Percentiles rank a stretch among this genome's conserved stretches.
Evolutionary conservation across 2,113 vertebrate species (phyloP).

Genomic region (Peucedramus taeniatus): DNA sequence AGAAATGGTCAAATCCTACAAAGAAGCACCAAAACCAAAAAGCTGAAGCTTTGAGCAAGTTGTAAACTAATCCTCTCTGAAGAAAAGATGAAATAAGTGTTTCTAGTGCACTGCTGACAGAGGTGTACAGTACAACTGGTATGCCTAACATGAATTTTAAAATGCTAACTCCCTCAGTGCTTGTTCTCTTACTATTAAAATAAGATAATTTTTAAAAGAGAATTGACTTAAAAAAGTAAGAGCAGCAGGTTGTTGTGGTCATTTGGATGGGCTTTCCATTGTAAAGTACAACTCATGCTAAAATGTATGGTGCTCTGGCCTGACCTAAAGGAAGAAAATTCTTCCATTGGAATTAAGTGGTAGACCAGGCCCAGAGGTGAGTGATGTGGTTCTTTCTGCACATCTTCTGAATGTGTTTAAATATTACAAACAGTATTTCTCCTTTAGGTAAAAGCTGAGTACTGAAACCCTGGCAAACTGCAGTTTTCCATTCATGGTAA

Average conservation of each 20-base stretch:
- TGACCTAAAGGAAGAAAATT: not conserved
- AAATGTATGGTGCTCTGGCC: not conserved
- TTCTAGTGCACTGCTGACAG: not conserved
- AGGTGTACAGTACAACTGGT: too few species aligned
- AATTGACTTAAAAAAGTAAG: not conserved
- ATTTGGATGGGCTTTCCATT: rapidly evolving
- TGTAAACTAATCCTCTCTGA: not conserved
- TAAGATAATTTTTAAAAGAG: not conserved
- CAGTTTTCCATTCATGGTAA: not conserved
- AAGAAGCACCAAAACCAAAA: not conserved
- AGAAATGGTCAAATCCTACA: not conserved
- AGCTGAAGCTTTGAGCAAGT: not conserved
- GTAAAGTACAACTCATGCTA: not conserved
- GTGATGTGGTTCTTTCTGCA: rapidly evolving
- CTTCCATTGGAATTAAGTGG: not conserved
- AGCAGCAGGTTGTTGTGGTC: not conserved
- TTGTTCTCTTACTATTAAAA: not conserved
- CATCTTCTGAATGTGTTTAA: not conserved
- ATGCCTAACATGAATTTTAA: not conserved
- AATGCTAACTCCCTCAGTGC: not conserved
- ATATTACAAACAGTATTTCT: not conserved
- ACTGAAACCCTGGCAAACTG: not conserved
- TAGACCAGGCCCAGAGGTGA: not conserved
- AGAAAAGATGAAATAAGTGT: not conserved
- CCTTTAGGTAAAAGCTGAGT: not conserved